These are phyloP conservation scores for Rhinogobio ventralis DNA, from an alignment of 2,797 vertebrate species.

Conservation along the genomic window DNA sequence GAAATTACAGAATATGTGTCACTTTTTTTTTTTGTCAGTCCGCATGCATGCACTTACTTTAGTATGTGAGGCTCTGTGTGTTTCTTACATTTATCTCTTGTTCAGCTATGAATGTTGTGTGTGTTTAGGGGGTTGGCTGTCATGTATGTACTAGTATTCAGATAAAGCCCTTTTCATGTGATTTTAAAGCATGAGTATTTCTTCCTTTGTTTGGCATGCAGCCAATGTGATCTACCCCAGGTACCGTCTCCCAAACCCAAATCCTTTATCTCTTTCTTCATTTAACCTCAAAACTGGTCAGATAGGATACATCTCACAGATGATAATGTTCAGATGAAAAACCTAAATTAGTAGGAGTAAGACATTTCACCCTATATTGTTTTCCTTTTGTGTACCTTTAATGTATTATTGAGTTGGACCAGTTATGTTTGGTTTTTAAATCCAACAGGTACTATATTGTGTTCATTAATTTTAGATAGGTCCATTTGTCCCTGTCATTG, in stretches of 20 bases:
- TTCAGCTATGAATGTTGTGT: conserved; percentile 3
- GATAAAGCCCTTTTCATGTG: conserved; percentile 33
- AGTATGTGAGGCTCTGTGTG: conserved; percentile 27
- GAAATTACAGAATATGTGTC: conserved; percentile 51
- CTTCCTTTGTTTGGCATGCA: conserved; percentile 74
- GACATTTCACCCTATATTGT: not conserved
- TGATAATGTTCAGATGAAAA: not conserved
- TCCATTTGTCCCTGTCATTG: conserved; percentile 18
- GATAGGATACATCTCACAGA: not conserved
- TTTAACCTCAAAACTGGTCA: not conserved
- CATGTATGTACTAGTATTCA: conserved; percentile 19
- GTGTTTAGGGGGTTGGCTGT: not conserved
- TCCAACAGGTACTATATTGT: not conserved
- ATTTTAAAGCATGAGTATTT: conserved; percentile 69
- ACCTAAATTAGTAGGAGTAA: not conserved
- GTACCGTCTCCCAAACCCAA: conserved; percentile 65
- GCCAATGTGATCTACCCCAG: conserved; percentile 72
- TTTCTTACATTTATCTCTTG: conserved; percentile 5
- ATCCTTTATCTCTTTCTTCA: conserved; percentile 25
- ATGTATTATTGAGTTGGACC: conserved; percentile 1
- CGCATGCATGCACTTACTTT: conserved; percentile 3
- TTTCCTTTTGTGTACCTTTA: not conserved
- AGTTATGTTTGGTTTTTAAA: conserved; percentile 16
- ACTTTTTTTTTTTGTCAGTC: conserved; percentile 1
- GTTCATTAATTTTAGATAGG: conserved; percentile 6